Percentiles rank a stretch among this genome's conserved stretches.
Evolutionary conservation across 2,797 vertebrate genomes (phyloP).

Genomic region (Melanotaenia pygmaea): DNA sequence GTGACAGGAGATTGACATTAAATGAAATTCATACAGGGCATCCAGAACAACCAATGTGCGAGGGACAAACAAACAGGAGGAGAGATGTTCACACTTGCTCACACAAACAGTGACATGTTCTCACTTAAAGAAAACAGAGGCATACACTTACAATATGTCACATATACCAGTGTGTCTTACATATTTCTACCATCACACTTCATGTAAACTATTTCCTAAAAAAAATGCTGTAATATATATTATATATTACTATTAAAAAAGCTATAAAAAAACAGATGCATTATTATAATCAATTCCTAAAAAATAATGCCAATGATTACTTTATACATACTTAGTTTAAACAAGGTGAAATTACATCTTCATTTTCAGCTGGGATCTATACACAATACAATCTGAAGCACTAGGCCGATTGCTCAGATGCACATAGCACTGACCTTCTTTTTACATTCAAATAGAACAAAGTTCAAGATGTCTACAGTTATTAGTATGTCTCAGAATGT

Average conservation of each 20-base stretch:
- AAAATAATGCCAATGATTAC: neutral
- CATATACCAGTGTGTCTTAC: neutral
- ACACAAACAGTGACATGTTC: conserved; percentile 58
- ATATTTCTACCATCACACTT: neutral
- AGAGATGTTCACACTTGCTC: conserved; percentile 72
- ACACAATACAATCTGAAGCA: neutral
- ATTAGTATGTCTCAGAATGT: neutral
- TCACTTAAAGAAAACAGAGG: conserved; percentile 42
- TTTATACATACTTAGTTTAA: neutral
- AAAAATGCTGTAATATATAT: neutral
- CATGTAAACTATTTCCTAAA: neutral
- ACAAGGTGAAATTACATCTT: neutral
- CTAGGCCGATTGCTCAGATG: neutral
- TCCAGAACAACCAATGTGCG: conserved; percentile 77
- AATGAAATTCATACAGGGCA: conserved; percentile 88
- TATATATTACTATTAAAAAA: too few species aligned
- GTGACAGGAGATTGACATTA: conserved; percentile 89
- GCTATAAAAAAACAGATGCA: neutral
- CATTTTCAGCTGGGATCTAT: neutral
- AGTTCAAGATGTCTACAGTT: neutral
- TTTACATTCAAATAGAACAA: neutral
- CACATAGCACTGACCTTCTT: neutral
- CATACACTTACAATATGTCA: conserved; percentile 20
- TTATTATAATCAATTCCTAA: neutral
- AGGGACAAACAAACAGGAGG: conserved; percentile 76